phyloP scores from a whole-genome alignment of 2,113 vertebrate species.

The Lophotis ruficrista region DNA sequence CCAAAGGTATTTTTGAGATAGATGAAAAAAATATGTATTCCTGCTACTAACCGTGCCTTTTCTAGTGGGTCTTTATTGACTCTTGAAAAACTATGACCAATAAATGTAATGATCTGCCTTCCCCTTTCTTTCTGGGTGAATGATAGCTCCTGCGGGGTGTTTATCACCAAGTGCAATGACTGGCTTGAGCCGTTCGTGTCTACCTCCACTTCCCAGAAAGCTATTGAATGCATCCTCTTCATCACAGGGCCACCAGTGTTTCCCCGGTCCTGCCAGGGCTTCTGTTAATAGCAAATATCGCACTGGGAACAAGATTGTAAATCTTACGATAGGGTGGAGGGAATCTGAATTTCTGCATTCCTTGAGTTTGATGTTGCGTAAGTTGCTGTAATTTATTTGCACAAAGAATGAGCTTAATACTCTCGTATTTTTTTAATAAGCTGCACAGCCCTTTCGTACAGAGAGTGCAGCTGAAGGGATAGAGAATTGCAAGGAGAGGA shows the following conservation, averaged over 20 bases:
- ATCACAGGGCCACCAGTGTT: not conserved
- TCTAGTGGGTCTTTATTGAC: conserved; percentile 18
- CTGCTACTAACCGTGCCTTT: conserved; percentile 6
- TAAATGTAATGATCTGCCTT: conserved; percentile 51
- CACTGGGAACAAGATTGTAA: not conserved
- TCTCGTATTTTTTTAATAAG: not conserved
- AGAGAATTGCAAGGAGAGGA: not conserved
- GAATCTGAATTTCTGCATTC: conserved; percentile 31
- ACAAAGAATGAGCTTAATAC: not conserved
- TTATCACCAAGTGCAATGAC: conserved; percentile 16
- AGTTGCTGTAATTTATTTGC: not conserved
- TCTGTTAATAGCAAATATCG: conserved; percentile 15
- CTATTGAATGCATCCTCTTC: not conserved
- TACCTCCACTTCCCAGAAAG: conserved; percentile 17
- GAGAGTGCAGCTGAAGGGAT: not conserved
- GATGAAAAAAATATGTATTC: not conserved
- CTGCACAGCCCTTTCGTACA: not conserved
- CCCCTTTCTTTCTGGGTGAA: conserved; percentile 21
- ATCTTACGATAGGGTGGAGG: not conserved
- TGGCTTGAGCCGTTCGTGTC: not conserved
- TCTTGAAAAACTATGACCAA: conserved; percentile 36
- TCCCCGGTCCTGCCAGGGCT: not conserved
- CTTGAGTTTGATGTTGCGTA: not conserved
- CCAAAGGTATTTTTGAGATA: not conserved
- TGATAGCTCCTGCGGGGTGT: conserved; percentile 3